Evolutionary conservation across 2,888 invertebrate genomes (phyloP).

Genomic region (Brenthis daphne): DNA sequence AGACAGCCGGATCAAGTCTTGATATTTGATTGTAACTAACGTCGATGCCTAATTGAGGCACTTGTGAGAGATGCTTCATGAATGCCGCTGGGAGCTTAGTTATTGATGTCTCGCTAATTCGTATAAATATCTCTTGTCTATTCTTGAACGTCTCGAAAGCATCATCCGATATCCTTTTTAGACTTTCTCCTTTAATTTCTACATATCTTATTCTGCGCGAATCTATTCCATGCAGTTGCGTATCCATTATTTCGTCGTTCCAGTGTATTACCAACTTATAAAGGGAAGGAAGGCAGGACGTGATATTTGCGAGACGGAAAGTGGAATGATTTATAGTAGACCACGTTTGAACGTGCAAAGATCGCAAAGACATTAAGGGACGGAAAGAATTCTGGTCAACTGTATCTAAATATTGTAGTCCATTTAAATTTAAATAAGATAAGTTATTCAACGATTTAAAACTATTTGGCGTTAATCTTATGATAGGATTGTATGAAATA

Average conservation of each 20-base stretch:
- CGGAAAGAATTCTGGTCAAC: constrained; percentile 89
- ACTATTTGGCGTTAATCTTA: constrained; percentile 87
- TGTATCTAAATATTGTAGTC: constrained; percentile 87
- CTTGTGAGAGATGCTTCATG: constrained; percentile 88
- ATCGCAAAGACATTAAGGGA: constrained; percentile 86
- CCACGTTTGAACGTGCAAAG: constrained; percentile 88
- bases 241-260: constrained; percentile 87
- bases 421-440: constrained; percentile 88
- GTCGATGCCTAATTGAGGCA: constrained; percentile 91
- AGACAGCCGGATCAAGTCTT: constrained; percentile 90
- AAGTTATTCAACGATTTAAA: constrained; percentile 87
- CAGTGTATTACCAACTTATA: constrained; percentile 89
- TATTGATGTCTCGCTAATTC: constrained; percentile 89
- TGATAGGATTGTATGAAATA: constrained; percentile 91
- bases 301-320: constrained; percentile 86
- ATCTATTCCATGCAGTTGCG: constrained; percentile 89
- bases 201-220: constrained; percentile 90
- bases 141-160: constrained; percentile 89
- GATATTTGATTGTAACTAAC: constrained; percentile 91
- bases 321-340: constrained; percentile 87
- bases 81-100: constrained; percentile 90
- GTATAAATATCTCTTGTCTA: constrained; percentile 88
- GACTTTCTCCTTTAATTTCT: constrained; percentile 89
- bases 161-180: constrained; percentile 88
- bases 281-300: constrained; percentile 87